These are phyloP conservation scores for Halictus rubicundus DNA, from an alignment of 1,140 invertebrate genomes.

Conservation along the genomic window DNA sequence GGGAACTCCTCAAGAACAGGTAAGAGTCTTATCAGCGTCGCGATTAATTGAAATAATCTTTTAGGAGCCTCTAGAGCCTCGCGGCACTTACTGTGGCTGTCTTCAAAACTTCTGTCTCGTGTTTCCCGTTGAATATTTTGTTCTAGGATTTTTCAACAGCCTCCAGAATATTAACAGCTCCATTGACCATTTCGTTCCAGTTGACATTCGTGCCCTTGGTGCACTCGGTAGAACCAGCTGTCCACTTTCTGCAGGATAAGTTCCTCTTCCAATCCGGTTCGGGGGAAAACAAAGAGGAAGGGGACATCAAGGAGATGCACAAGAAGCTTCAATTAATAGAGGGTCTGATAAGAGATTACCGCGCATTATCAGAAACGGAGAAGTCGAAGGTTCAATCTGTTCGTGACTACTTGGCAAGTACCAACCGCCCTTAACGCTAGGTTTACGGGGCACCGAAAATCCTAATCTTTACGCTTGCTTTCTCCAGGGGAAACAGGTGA, in stretches of 20 bases:
- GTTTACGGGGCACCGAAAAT: too few species aligned
- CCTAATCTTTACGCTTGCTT: neutral
- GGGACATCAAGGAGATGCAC: slow-evolving; percentile 47
- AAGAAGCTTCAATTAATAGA: slow-evolving; percentile 61
- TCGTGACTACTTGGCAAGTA: slow-evolving; percentile 67
- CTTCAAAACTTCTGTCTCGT: too few species aligned
- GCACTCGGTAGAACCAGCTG: neutral
- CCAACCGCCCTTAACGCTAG: too few species aligned
- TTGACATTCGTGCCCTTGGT: slow-evolving; percentile 35
- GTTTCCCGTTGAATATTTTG: too few species aligned
- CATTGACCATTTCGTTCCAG: slow-evolving; percentile 28
- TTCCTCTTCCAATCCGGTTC: slow-evolving; percentile 50
- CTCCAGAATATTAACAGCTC: too few species aligned
- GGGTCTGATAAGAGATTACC: slow-evolving; percentile 65
- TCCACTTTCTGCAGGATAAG: slow-evolving; percentile 30
- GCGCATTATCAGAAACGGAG: slow-evolving; percentile 51
- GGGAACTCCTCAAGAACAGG: slow-evolving; percentile 13
- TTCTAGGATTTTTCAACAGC: too few species aligned
- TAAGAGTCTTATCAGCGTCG: neutral
- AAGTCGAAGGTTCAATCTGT: slow-evolving; percentile 64
- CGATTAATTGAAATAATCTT: too few species aligned
- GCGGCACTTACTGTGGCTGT: too few species aligned
- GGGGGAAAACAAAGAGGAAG: neutral
- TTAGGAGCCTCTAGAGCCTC: neutral
- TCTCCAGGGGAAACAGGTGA: slow-evolving; percentile 53